These are phyloP conservation scores for Hoplodrina blanda DNA, from an alignment of 2,888 invertebrate genomes.

Conservation along the genomic window DNA sequence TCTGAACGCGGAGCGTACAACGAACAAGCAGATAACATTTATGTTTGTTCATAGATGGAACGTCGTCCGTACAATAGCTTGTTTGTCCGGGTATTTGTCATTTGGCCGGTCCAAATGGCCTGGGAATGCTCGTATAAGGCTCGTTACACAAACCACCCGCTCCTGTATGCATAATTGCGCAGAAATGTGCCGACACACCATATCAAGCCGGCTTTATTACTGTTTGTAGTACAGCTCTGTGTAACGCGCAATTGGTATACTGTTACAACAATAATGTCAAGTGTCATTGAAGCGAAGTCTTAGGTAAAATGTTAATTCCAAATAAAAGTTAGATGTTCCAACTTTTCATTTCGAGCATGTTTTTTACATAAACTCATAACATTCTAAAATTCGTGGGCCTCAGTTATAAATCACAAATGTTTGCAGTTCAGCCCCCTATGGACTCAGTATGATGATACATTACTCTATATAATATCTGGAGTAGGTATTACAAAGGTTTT, in stretches of 20 bases:
- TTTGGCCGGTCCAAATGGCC: constrained; percentile 60
- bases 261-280: constrained; percentile 25
- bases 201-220: constrained; percentile 50
- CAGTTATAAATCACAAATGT: constrained; percentile 48
- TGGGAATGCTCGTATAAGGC: constrained; percentile 52
- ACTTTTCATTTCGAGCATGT: too few relatives aligned
- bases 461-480: constrained; percentile 43
- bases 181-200: constrained; percentile 44
- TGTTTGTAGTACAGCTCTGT: constrained; percentile 42
- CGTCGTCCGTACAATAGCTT: constrained; percentile 65
- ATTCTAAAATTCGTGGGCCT: background rate
- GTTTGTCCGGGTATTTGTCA: constrained; percentile 73
- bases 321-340: background rate
- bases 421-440: constrained; percentile 33
- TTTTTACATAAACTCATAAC: too few relatives aligned
- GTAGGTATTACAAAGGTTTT: constrained; percentile 54
- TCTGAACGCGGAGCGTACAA: constrained; percentile 41
- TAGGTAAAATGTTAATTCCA: constrained; percentile 19
- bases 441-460: constrained; percentile 54
- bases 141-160: constrained; percentile 48
- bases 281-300: constrained; percentile 18
- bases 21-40: constrained; percentile 67
- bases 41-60: constrained; percentile 68
- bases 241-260: constrained; percentile 1
- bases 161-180: constrained; percentile 59